Percentiles rank a stretch among this genome's conserved stretches.
Evolutionary conservation across 2,113 vertebrate species (phyloP).

Genomic region (Mustela nigripes): DNA sequence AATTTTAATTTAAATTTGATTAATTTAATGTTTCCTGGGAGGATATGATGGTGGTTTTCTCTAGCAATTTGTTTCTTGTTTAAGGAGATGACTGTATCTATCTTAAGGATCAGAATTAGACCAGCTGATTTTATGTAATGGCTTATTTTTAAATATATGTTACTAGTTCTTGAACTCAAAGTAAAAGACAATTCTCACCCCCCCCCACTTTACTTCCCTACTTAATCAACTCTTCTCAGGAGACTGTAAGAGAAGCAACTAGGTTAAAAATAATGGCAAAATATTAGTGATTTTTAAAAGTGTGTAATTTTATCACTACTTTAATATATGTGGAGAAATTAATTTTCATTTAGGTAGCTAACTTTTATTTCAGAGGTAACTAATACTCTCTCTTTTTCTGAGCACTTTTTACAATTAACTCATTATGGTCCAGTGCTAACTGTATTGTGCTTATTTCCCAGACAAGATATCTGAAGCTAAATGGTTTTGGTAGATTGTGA

Average conservation of each 20-base stretch:
- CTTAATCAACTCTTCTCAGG: neutral
- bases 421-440: neutral
- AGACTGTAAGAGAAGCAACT: neutral
- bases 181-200: neutral
- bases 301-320: neutral
- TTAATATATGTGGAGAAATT: neutral
- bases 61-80: neutral
- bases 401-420: neutral
- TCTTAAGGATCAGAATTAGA: neutral
- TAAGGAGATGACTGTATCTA: neutral
- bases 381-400: neutral
- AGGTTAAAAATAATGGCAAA: neutral
- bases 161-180: neutral
- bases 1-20: neutral
- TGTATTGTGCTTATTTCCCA: neutral
- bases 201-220: neutral
- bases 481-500: neutral
- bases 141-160: neutral
- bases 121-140: neutral
- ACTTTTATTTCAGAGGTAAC: constrained; percentile 39
- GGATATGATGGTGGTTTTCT: neutral
- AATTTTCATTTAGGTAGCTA: neutral
- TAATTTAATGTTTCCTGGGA: neutral
- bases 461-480: neutral
- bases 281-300: neutral